Evolutionary conservation across 1,140 invertebrate species (phyloP), one percentile per base, ranked within the genome.

Genomic region (Brachionus asplanchnoidis): DNA sequence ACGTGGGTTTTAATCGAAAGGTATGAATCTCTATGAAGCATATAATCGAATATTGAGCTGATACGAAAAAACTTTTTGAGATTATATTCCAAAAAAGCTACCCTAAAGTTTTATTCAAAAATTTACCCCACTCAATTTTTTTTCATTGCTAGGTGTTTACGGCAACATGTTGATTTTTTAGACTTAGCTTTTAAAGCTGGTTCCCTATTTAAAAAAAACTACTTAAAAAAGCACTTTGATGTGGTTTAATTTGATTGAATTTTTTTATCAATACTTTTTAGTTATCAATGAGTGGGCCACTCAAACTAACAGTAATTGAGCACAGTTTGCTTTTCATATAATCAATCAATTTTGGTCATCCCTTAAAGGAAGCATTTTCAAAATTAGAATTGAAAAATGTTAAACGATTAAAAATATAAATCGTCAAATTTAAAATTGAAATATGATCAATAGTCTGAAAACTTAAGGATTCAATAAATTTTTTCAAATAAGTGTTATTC

Each of bases 1-100:
- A 73, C 68, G 68, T 73, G 68, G 68, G 68, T 73, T 73, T 73
- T 40, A 40, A 40, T 42, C 17, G 17, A 73, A 73, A 40, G 36
- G 17, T 73, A 73, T 73, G 68, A 73, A 73, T 73, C 68, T 73
- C 68, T 73, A 73, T 73, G 68, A 73, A 17, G 68, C 68, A 73
- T 20, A 36, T 32, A 40, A 73, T 73, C n/a, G n/a, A 20, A 36
- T 32, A 73, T 73, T 20, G 68, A 73, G 14, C 40, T 9, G 40
- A 73, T 20, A 68, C 44, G 26, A 68, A 68, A 68, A 68, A 36
- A n/a, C 36, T 17, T 42, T 73, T 42, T 73, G 68, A 73, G 68
- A 73, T 73, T 73, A 73, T 40, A 73, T 73, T 73, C 68, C 36
- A 42, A 40, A 73, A 42, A 73, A 73, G 68, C 68, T 73, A 73